phyloP scores from a whole-genome alignment of 2,113 vertebrate genomes.

The Campylorhamphus procurvoides region DNA sequence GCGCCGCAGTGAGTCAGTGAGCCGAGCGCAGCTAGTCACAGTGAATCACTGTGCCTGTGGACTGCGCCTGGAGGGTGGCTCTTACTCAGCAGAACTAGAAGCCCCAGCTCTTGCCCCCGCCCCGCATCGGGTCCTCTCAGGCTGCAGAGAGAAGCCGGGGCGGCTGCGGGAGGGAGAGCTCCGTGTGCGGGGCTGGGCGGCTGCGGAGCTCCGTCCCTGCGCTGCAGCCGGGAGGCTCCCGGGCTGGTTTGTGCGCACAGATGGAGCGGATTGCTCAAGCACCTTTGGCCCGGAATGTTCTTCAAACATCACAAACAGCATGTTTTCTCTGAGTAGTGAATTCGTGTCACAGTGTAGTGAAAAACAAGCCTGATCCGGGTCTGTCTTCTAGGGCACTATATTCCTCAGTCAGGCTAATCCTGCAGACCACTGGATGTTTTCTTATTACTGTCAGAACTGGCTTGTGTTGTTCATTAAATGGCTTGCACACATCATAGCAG shows the following conservation, averaged over 20 bases:
- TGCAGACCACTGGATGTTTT: neutral
- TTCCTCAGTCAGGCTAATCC: neutral
- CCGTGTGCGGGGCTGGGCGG: neutral
- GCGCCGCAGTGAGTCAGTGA: neutral
- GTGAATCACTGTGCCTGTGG: neutral
- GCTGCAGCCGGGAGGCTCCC: neutral
- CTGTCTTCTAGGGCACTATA: neutral
- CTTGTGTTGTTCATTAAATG: neutral
- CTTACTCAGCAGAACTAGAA: neutral
- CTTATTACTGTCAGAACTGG: neutral
- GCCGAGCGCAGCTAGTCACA: neutral
- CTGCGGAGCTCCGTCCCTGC: neutral
- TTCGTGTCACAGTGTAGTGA: neutral
- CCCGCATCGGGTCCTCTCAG: neutral
- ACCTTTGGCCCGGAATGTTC: neutral
- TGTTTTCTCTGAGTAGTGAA: neutral
- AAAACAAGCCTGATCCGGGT: neutral
- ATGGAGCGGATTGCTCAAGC: slow-evolving; percentile 10
- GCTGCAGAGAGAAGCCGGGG: neutral
- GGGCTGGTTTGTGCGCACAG: neutral
- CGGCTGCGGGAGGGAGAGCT: neutral
- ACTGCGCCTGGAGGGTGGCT: fast-evolving
- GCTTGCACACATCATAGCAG: neutral
- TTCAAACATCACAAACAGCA: neutral
- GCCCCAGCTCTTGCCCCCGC: neutral